Percentiles rank a stretch among this genome's conserved stretches.
Evolutionary conservation across 2,113 vertebrate genomes (phyloP).

Genomic region (Saimiri boliviensis): DNA sequence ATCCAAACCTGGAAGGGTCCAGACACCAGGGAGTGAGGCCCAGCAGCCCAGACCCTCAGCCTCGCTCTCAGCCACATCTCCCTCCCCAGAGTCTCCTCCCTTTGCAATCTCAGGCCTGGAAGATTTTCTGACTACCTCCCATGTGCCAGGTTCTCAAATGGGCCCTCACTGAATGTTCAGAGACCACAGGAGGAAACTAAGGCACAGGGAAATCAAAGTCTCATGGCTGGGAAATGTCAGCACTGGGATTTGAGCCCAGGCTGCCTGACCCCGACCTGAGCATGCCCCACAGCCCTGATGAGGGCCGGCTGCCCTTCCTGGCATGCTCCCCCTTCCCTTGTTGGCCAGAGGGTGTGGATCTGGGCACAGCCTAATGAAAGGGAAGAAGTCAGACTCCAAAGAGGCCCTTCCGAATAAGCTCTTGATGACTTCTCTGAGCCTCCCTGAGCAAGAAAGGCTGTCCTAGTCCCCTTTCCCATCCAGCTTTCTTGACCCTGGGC

Average conservation of each 20-base stretch:
- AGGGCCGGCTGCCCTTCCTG: neutral
- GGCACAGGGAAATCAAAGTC: neutral
- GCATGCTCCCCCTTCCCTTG: neutral
- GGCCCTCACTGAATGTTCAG: neutral
- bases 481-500: neutral
- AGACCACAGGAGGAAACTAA: neutral
- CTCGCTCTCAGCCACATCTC: neutral
- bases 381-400: neutral
- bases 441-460: neutral
- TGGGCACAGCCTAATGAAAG: neutral
- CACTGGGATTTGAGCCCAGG: neutral
- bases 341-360: neutral
- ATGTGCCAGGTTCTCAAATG: neutral
- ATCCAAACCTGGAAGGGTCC: slow-evolving; percentile 79
- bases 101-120: neutral
- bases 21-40: slow-evolving; percentile 32
- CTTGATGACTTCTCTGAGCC: neutral
- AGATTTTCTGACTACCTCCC: neutral
- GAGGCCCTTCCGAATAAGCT: neutral
- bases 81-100: neutral
- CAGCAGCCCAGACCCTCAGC: neutral
- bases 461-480: neutral
- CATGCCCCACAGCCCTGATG: neutral
- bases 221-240: neutral
- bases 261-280: neutral